Percentiles rank a stretch among this genome's conserved stretches.
These are phyloP conservation scores for Acrobeloides nanus DNA, from an alignment of 2,888 invertebrate genomes.

Conservation along the genomic window DNA sequence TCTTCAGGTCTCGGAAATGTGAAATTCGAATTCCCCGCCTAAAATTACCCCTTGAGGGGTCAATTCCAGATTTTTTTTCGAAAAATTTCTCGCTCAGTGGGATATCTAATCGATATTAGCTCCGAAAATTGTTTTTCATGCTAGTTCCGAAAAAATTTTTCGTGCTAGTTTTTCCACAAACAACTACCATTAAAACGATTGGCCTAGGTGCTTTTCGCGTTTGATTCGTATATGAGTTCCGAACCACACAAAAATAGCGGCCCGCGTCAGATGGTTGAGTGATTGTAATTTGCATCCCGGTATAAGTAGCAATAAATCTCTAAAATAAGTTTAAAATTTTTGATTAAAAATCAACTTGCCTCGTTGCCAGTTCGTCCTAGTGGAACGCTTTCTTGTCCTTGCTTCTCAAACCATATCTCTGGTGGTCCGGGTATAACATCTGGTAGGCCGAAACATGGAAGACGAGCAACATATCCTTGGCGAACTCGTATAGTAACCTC, in stretches of 20 bases:
- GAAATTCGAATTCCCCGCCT: no score
- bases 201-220: conserved; percentile 34
- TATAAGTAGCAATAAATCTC: conserved; percentile 35
- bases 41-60: no score
- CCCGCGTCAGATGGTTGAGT: conserved; percentile 41
- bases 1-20: no score
- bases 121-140: conserved; percentile 8
- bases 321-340: conserved; percentile 14
- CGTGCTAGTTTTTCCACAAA: background rate
- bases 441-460: conserved; percentile 42
- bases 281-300: conserved; percentile 46
- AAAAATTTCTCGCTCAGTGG: no score
- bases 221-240: conserved; percentile 37
- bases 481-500: conserved; percentile 31
- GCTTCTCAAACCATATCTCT: conserved; percentile 40
- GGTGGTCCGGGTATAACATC: conserved; percentile 33
- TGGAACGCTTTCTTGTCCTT: conserved; percentile 30
- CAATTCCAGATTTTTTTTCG: no score
- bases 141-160: no score
- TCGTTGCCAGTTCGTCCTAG: conserved; percentile 30
- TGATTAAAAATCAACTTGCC: no score
- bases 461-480: conserved; percentile 40
- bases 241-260: conserved; percentile 45
- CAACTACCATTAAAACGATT: conserved; percentile 34
- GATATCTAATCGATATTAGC: no score